Base-by-base conservation (phyloP, 2,113 vertebrate species). In the Ameiurus melas region DNA sequence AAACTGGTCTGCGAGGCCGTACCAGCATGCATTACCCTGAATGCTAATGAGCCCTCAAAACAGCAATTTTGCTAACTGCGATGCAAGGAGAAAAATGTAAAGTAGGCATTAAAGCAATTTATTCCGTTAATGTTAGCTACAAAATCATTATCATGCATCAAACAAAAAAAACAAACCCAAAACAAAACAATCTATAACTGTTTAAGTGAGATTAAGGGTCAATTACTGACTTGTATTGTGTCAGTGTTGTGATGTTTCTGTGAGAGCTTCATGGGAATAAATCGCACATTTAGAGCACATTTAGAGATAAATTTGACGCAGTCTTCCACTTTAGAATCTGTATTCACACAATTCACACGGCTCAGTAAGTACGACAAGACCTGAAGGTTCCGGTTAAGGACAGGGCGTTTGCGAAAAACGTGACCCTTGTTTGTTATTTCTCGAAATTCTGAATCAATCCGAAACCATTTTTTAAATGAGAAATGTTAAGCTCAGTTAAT, bases 161-260 rank as follows among this genome's bases (percentile, higher is more conserved):
- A 33, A 27, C 25, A 30, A 53, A 43, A 43, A 83, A 47, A 47
- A 47, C 5, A 47, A 47, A 47, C 43, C 43, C 6, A 47, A 47
- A 47, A 47, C 43, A 47, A 47, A 47, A 51, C 47, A 51, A 66
- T 43, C 22, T n/a, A 19, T 39, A 14, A 60, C 1, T 62, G 30
- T 83, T 62, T 84, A 68, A 84, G 62, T 66, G 27, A 84, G 83
- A 84, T 84, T 68, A 68, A 84, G 83, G 62, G 62, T n/a, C 83
- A 68, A 84, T 84, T 84, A 84, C 12, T 17, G 58, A 83, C 19
- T 43, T 27, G 36, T 43, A 13, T 62, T 14, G 22, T 64, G 81
- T 30, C 83, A 30, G 3, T 51, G 36, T 53, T 20, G 83, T 47
- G 17, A 7, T 10, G 17, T 53, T 68, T 84, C 36, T 27, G n/a